Base-by-base conservation (phyloP, 2,797 vertebrate species). In the Acrocephalus scirpaceus region DNA sequence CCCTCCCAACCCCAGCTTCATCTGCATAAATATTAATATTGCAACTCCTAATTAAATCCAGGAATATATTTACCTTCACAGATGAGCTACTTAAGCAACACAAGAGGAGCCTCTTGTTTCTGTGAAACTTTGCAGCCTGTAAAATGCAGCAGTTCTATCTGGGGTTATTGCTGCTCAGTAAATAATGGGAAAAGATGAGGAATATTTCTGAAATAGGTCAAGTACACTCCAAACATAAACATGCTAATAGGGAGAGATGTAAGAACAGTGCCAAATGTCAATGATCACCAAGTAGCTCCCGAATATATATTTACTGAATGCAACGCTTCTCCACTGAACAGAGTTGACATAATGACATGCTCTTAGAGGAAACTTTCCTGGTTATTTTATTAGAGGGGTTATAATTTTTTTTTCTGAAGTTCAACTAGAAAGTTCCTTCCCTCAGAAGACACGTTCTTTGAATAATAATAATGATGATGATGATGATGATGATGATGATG, bases 21-120 rank as follows among this genome's bases (percentile, higher is more conserved):
- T 93, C 91, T 86, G 71, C 87, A 98, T 98, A 97, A 98, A 97
- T 98, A 97, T 97, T 97, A 97, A 98, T 97, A 92, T 38, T 75
- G 75, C 84, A 91, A 86, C 91, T 96, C 94, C 95, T 97, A 97
- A 98, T 98, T 98, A 98, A 98, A 96, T 96, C 89, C 95, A 97
- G 97, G 96, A 97, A 96, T 96, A 93, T 93, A 96, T 97, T 96
- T 96, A 96, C 90, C 86, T 94, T 97, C 78, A 80, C 67, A 57
- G 79, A 95, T 54, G 71, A 96, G 84, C 82, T 93, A 95, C 91
- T 96, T 94, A 71, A 94, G 67, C 10, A 8, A 79, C 82, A 95
- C 73, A 95, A 96, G 95, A 92, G 91, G 32, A 40, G 80, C 71
- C 83, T 93, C 89, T 93, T 88, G 61, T 95, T 93, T 93, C 88